Conservation (phyloP, 2,888 invertebrate species). For the Caenorhabditis becei region DNA sequence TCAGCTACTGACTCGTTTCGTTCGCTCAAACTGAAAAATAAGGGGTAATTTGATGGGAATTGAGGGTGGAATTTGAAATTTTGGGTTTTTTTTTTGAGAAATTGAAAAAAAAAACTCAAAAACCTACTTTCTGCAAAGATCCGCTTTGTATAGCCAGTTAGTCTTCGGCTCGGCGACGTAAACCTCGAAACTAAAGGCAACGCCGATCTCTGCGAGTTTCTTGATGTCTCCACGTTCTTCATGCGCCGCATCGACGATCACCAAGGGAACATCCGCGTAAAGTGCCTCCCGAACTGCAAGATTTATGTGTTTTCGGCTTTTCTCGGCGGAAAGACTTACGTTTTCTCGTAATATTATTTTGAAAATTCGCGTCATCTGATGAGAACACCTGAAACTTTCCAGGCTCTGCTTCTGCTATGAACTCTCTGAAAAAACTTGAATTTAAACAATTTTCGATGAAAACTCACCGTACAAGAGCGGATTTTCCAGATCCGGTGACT, state of each 20-base stretch:
- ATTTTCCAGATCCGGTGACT: slow-evolving; percentile 57
- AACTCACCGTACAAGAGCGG: slow-evolving; percentile 32
- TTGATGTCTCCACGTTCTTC: background rate
- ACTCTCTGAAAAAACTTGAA: background rate
- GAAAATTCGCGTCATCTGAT: background rate
- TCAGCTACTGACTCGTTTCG: background rate
- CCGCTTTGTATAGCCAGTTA: slow-evolving; percentile 22
- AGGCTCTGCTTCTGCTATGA: background rate
- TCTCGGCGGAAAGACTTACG: background rate
- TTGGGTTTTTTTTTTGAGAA: background rate
- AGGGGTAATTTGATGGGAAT: no score
- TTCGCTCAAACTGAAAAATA: background rate
- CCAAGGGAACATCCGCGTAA: background rate
- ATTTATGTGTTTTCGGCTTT: no score
- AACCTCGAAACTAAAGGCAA: slow-evolving; percentile 13
- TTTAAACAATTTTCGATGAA: no score
- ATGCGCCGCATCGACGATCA: slow-evolving; percentile 37
- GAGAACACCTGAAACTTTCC: no score
- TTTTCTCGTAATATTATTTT: background rate
- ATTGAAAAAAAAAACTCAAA: background rate
- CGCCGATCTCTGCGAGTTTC: slow-evolving; percentile 1
- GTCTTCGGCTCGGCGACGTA: slow-evolving; percentile 46
- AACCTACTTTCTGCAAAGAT: slow-evolving; percentile 22
- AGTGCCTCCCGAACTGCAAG: slow-evolving; percentile 15
- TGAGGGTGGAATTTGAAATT: no score